Evolutionary conservation across 2,113 vertebrate genomes (phyloP).

Genomic region (Tautogolabrus adspersus): DNA sequence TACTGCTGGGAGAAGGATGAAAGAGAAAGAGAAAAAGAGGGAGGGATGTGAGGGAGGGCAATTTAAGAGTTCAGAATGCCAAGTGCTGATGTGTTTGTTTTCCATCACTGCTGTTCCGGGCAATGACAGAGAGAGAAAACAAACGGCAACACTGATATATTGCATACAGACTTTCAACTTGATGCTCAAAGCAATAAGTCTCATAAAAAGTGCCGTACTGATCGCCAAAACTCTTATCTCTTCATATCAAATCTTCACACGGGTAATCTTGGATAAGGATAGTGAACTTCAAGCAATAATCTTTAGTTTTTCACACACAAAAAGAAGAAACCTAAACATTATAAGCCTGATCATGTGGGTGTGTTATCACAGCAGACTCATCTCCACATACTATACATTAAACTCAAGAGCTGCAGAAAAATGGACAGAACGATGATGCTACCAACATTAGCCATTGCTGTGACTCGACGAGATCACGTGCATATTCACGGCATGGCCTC

Average conservation of each 20-base stretch:
- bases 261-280: slow-evolving; percentile 18
- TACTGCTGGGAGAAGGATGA: slow-evolving; percentile 82
- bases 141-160: slow-evolving; percentile 83
- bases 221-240: slow-evolving; percentile 68
- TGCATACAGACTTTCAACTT: slow-evolving; percentile 76
- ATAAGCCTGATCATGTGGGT: background rate
- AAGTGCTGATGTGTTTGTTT: slow-evolving; percentile 87
- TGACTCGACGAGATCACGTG: slow-evolving; percentile 37
- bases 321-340: slow-evolving; percentile 22
- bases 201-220: slow-evolving; percentile 61
- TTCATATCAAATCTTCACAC: slow-evolving; percentile 57
- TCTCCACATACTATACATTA: slow-evolving; percentile 28
- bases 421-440: slow-evolving; percentile 36
- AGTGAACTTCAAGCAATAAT: background rate
- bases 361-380: slow-evolving; percentile 33
- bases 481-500: slow-evolving; percentile 52
- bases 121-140: slow-evolving; percentile 82
- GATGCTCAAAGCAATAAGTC: slow-evolving; percentile 73
- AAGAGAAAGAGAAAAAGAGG: slow-evolving; percentile 68
- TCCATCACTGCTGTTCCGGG: slow-evolving; percentile 82
- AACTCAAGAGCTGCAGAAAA: slow-evolving; percentile 29
- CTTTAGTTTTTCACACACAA: slow-evolving; percentile 27
- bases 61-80: slow-evolving; percentile 82
- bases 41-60: slow-evolving; percentile 73
- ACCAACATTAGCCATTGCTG: slow-evolving; percentile 53